Evolutionary conservation across 2,113 vertebrate genomes (phyloP), one percentile per base, ranked within the genome.

Genomic region (Aepyceros melampus): DNA sequence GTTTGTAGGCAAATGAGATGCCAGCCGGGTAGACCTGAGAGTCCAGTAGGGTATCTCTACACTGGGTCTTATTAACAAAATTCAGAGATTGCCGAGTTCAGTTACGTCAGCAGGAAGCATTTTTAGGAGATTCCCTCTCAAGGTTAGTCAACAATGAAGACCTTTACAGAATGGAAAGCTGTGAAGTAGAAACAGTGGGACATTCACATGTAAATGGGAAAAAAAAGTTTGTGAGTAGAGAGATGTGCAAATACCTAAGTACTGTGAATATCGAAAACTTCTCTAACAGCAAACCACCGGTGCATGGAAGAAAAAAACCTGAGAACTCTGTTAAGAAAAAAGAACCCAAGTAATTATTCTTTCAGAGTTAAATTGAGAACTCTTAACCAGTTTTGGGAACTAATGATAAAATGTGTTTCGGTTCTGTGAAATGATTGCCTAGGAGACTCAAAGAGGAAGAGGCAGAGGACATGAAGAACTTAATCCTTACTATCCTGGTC

Each of bases 21-120:
- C 93, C 40, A 86, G 91, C 56, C 87, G 92, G 97, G 97, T 92
- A 94, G 98, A 97, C 96, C 90, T 81, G 97, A 78, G 92, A 33
- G 2, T 97, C 94, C 71, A 56, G 86, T 79, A 90, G 31, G 9
- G 60, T 95, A 47, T 96, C 88, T 67, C 64, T 98, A 67, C 43
- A 2, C 4, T 76, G 47, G 49, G 58, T 74, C 56, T 91, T 23
- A 58, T 92, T 88, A 71, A 81, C 14, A 60, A 71, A 86, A 93
- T 17, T 62, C 43, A 83, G 58, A 97, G 89, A 89, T 97, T 96
- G 7, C 96, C 71, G 58, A 36, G 49, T 84, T 91, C 62, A 64
- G 1, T 97, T 87, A 89, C 83, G 92, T 95, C 87, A 92, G 89
- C 85, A 94, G 89, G 95, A 97, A 97, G 60, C 90, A 60, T 76